Base-by-base conservation (phyloP, 2,113 vertebrate species). In the Sardina pilchardus region DNA sequence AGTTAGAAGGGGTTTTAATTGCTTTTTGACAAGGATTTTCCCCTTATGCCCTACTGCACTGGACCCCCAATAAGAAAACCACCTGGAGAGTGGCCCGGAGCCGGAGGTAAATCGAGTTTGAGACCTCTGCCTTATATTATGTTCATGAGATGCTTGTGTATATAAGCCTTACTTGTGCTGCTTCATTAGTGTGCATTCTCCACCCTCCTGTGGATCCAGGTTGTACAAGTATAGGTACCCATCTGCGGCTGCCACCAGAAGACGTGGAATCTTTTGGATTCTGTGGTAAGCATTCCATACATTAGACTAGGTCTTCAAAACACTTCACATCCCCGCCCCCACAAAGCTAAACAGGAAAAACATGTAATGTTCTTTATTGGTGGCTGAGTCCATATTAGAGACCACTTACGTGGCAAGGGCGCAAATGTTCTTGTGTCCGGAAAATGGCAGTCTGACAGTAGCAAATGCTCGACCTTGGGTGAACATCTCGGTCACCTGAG, bases 401-500 rank as follows among this genome's bases (percentile, higher is more conserved):
- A 78, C 10, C 9, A 2, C 97, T 98, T 92, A 99, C 98, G 97
- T 96, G 91, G 98, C 96, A 82, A 99, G 94, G 0, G 98, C 95
- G 84, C 98, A 99, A 95, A 99, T 99, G 94, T 99, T 99, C 93
- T 99, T 99, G 92, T 99, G 97, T 84, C 98, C 98, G 0, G 97
- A 99, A 95, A 99, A 99, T 0, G 98, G 98, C 93, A 99, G 95
- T 53, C 98, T 96, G 26, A 99, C 98, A 0, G 98, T 99, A 82
- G 98, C 98, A 39, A 99, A 99, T 88, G 98, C 98, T 90, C 98
- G 94, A 0, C 98, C 98, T 93, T 99, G 98, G 89, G 97, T 98
- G 94, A 99, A 99, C 98, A 99, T 99, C 89, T 99, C 98, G 0
- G 98, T 98, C 45, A 99, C 98, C 92, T 99, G 98, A 36, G 98